phyloP scores from a whole-genome alignment of 2,888 invertebrate genomes.

The Sclerodermus sp. region DNA sequence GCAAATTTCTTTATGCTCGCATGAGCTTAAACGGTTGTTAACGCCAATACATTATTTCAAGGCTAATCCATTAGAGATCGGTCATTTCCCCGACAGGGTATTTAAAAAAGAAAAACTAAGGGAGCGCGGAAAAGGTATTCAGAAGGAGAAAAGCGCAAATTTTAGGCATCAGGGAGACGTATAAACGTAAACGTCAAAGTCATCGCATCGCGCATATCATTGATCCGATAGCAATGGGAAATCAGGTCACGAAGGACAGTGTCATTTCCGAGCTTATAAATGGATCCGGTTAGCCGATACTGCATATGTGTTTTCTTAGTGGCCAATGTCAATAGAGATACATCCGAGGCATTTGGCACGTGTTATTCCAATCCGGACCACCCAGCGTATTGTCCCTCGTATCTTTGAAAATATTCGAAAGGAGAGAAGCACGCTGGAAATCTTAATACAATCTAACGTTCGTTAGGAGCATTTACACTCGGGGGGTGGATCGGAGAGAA shows the following conservation, averaged over 20 bases:
- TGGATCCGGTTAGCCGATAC: slow-evolving; percentile 29
- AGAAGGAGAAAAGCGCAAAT: too few relatives aligned
- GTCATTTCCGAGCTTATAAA: slow-evolving; percentile 24
- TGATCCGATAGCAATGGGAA: not conserved
- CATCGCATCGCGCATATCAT: not conserved
- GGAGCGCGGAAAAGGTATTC: too few relatives aligned
- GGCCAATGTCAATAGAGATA: slow-evolving; percentile 31
- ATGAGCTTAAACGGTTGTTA: too few relatives aligned
- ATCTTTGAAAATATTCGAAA: not conserved
- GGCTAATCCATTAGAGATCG: too few relatives aligned
- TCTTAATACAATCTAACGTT: not conserved
- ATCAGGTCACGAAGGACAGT: not conserved
- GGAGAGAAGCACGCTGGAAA: too few relatives aligned
- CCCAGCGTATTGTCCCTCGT: slow-evolving; percentile 29
- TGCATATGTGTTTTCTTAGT: slow-evolving; percentile 31
- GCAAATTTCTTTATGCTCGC: too few relatives aligned
- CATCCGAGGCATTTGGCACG: slow-evolving; percentile 38
- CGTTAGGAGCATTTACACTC: not conserved
- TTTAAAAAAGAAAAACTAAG: too few relatives aligned
- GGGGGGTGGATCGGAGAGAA: not conserved
- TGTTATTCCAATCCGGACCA: slow-evolving; percentile 41
- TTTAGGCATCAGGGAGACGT: too few relatives aligned
- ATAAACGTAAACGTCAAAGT: too few relatives aligned
- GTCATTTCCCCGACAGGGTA: too few relatives aligned
- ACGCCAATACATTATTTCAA: too few relatives aligned